Conservation (phyloP, 2,113 vertebrate genomes). For the Erpornis zantholeuca region DNA sequence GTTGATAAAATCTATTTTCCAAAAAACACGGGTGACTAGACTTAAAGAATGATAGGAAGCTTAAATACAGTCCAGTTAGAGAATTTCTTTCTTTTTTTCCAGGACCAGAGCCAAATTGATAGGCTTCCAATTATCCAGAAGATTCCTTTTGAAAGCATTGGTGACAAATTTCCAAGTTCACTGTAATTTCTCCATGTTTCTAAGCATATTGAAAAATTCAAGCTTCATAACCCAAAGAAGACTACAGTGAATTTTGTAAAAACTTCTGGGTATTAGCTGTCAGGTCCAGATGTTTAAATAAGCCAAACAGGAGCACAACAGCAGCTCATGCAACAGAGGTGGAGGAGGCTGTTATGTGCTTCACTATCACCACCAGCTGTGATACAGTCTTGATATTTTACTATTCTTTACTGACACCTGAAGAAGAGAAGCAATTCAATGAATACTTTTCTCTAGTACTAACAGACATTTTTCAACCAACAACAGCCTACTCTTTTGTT, state of each 20-base stretch:
- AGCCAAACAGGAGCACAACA: background rate
- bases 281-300: background rate
- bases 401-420: background rate
- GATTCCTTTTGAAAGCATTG: background rate
- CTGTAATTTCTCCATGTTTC: background rate
- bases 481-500: background rate
- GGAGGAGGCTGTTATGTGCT: background rate
- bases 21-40: background rate
- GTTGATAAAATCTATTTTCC: conserved; percentile 26
- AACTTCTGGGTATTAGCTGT: background rate
- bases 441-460: background rate
- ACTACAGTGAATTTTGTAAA: background rate
- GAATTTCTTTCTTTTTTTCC: background rate
- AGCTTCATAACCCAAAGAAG: background rate
- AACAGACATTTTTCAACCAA: background rate
- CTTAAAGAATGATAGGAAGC: conserved; percentile 13
- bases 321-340: background rate
- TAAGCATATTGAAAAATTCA: conserved; percentile 10
- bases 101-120: background rate
- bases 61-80: background rate
- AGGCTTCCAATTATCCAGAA: background rate
- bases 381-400: background rate
- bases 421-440: background rate
- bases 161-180: background rate
- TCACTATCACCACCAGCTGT: background rate